Base-by-base conservation (phyloP, 2,888 invertebrate species). In the Sarcophaga carnaria region DNA sequence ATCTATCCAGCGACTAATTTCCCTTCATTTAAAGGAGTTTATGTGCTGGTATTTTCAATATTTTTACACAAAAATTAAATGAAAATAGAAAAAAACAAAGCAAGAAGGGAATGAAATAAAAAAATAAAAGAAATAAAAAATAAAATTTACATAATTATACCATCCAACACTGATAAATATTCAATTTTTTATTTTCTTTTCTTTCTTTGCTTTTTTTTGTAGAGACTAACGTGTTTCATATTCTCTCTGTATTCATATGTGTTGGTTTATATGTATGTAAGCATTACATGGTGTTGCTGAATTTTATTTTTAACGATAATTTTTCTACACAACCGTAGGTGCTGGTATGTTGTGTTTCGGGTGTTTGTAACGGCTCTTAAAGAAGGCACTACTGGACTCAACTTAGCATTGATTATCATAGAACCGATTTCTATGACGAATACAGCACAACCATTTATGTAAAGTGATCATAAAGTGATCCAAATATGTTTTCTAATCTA, bases 141-240 rank as follows among this genome's bases (percentile, higher is more conserved):
- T 12, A 54, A 74, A 69, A 79, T 82, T 86, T 86, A 75, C 85
- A 86, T 86, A 86, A 86, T 86, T 86, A 82, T 82, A 76, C 85
- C 79, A 79, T 86, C 25, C 76, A 66, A 82, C 75, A 37, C 75
- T 54, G 75, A 79, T 82, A 79, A 54, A 17, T 54, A 54, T 54
- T 54, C n/a, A 17, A 62, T 17, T 45, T 72, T 60, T 72, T 22
- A 22, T 22, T 22, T 17, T 71, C 10, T 27, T 45, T 67, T 37
- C 17, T 17, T 54, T 14, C 5, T 54, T 54, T 49, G 0, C 3
- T 17, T 54, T 14, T 54, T 17, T 14, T 54, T 14, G 2, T 2
- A 4, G 4, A 17, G 14, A 12, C 17, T 17, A 54, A 54, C 54
- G 17, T 54, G 54, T 10, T 37, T 37, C 37, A 37, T 37, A 37